Base-by-base conservation (phyloP, 1,140 invertebrate species). In the Lethrus apterus region DNA sequence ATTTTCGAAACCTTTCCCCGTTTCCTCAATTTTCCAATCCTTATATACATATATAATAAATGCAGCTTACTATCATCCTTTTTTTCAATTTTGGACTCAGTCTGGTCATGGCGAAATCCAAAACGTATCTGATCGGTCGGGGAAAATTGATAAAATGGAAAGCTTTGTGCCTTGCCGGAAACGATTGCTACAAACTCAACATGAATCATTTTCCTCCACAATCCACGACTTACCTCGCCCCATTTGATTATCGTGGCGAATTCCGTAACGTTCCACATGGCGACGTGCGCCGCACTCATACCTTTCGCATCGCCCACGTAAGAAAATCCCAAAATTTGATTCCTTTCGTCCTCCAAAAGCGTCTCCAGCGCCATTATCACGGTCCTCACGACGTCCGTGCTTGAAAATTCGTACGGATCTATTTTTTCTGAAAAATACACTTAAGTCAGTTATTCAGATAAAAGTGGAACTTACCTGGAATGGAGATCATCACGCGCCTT, bases 101-200 rank as follows among this genome's bases (percentile, higher is more conserved):
- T 55, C 80, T 76, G 26, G 73, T 74, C 51, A 73, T 72, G 1
- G 79, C 77, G 56, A 87, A 82, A 54, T 86, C 81, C 46, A 85
- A 79, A 13, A 84, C 71, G 58, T 81, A 84, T 54, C 79, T 78
- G 1, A 87, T 58, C 1, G 80, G 71, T 14, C 74, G 54, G 8
- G 82, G 81, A 2, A 86, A 65, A 58, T 89, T 84, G 10, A 86
- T 64, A 32, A 83, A 67, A 56, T 88, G 81, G 24, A 79, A 72
- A 58, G 79, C 76, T 62, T 86, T 87, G 64, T 88, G 84, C 19
- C 84, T 72, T 69, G 86, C 76, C 9, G 86, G 85, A 34, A 83
- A 55, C 3, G 83, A 84, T 78, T 86, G 83, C 81, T 85, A 67
- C 21, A 73, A 71, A 42, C 49, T 46, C 11, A 45, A 15, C 19